Evolutionary conservation across 2,888 invertebrate genomes (phyloP).

Genomic region (Drosophila greeni): DNA sequence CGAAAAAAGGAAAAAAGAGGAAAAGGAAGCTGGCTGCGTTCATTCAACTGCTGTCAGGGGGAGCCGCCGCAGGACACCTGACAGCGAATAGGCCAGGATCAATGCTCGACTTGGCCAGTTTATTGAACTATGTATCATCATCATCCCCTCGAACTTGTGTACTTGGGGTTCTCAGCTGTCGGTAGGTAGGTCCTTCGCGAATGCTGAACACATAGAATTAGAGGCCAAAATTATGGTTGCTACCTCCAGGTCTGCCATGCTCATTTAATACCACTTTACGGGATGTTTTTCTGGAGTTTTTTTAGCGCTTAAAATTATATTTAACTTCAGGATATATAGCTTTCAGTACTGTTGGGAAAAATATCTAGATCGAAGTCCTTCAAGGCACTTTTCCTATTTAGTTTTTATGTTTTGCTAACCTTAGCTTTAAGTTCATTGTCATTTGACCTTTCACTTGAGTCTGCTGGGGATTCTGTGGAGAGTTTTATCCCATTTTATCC

Average conservation of each 20-base stretch:
- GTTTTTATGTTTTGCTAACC: not conserved
- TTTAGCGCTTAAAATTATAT: not conserved
- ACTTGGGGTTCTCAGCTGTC: conserved; percentile 28
- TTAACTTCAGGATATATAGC: not conserved
- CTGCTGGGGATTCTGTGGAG: conserved; percentile 4
- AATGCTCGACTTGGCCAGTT: conserved; percentile 62
- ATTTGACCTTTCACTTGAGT: not conserved
- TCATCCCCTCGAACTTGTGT: too few relatives aligned
- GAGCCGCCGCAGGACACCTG: conserved; percentile 32
- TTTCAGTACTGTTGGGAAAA: not conserved
- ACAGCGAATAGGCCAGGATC: conserved; percentile 59
- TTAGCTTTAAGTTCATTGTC: conserved; percentile 1
- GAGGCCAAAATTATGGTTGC: conserved; percentile 4
- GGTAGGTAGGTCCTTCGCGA: not conserved
- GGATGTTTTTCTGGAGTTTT: not conserved
- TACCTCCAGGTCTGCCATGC: conserved; percentile 2
- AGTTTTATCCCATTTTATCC: not conserved
- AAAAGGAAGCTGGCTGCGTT: conserved; percentile 53
- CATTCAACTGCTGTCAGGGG: conserved; percentile 62
- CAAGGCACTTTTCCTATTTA: not conserved
- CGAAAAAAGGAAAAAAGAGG: not conserved
- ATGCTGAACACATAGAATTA: conserved; percentile 20
- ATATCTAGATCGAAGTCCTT: not conserved
- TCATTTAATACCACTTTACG: conserved; percentile 13
- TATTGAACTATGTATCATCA: conserved; percentile 63